phyloP scores from a whole-genome alignment of 2,797 vertebrate species.

The Chrosomus eos region DNA sequence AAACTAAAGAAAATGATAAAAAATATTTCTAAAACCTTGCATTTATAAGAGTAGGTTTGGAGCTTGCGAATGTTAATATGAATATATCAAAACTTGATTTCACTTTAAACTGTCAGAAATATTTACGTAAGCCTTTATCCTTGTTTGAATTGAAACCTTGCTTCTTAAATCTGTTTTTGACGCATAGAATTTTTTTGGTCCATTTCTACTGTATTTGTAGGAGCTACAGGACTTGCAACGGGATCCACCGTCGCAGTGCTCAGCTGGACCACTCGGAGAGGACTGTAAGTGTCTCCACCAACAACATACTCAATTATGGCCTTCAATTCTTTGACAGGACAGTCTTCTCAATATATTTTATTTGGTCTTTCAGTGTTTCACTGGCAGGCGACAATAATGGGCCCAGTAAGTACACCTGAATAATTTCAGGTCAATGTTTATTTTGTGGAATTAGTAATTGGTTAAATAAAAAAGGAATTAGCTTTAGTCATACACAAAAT shows the following conservation, averaged over 20 bases:
- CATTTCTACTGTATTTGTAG: slow-evolving; percentile 56
- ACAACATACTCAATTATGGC: background rate
- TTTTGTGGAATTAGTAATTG: background rate
- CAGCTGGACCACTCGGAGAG: slow-evolving; percentile 79
- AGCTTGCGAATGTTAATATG: too few relatives aligned
- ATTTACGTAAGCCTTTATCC: background rate
- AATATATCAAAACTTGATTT: too few relatives aligned
- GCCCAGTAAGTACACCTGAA: slow-evolving; percentile 73
- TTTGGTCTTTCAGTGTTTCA: slow-evolving; percentile 74
- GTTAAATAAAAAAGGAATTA: background rate
- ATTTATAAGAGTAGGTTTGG: too few relatives aligned
- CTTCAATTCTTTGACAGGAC: background rate
- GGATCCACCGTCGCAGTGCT: slow-evolving; percentile 79
- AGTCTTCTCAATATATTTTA: slow-evolving; percentile 11
- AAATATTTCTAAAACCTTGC: too few relatives aligned
- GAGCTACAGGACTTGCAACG: slow-evolving; percentile 75
- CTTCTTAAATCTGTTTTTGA: background rate
- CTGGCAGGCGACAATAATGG: slow-evolving; percentile 81
- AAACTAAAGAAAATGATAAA: too few relatives aligned
- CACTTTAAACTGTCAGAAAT: too few relatives aligned
- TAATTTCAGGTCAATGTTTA: background rate
- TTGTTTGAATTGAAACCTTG: background rate
- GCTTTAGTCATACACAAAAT: background rate
- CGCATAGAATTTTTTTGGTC: background rate
- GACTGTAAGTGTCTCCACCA: slow-evolving; percentile 71